phyloP scores from a whole-genome alignment of 2,113 vertebrate genomes.

The Addax nasomaculatus region DNA sequence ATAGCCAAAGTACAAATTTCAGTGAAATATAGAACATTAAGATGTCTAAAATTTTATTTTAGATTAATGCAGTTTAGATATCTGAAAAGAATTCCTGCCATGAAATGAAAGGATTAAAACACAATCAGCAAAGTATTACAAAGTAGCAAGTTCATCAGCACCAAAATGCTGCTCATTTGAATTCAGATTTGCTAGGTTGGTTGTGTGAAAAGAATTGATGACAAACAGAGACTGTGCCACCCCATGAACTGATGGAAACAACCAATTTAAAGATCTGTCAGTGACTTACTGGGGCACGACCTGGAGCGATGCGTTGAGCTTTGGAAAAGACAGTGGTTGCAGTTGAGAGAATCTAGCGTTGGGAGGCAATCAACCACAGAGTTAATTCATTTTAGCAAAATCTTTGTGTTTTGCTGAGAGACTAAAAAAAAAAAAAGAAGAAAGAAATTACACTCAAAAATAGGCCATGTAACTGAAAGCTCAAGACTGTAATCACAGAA shows the following conservation, averaged over 20 bases:
- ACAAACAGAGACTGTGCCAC: background rate
- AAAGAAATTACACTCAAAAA: background rate
- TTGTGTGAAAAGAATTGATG: background rate
- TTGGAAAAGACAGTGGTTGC: background rate
- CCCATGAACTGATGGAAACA: background rate
- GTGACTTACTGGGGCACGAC: background rate
- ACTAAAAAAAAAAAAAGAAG: background rate
- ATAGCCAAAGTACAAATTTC: background rate
- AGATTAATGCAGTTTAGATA: background rate
- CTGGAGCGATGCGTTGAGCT: background rate
- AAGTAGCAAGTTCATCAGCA: background rate
- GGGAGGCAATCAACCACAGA: background rate
- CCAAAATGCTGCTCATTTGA: background rate
- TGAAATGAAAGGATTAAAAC: background rate
- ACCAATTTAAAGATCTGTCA: background rate
- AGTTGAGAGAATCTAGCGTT: background rate
- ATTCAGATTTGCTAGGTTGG: constrained; percentile 11
- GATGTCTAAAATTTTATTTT: background rate
- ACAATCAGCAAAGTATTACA: background rate
- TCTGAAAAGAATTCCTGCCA: background rate
- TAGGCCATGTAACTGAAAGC: constrained; percentile 32
- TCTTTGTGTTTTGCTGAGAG: constrained; percentile 29
- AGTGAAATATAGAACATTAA: background rate
- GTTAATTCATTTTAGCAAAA: constrained; percentile 40
- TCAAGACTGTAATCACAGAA: constrained; percentile 48